These are phyloP conservation scores for Macquaria australasica DNA, from an alignment of 2,113 vertebrate species.

Conservation along the genomic window DNA sequence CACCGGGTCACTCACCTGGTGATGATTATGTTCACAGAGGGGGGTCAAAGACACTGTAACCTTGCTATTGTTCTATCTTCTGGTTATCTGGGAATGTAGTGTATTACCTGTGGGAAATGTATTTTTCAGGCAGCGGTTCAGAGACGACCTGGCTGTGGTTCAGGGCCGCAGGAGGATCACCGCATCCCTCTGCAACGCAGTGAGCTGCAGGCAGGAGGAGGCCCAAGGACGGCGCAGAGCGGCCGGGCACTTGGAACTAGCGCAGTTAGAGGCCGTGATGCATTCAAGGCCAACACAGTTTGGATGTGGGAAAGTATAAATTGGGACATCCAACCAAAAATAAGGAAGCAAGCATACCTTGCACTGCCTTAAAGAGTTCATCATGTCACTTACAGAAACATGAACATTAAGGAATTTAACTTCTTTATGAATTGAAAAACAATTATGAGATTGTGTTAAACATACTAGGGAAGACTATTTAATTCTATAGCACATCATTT, in stretches of 20 bases:
- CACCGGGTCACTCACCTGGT: slow-evolving; percentile 61
- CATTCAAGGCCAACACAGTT: slow-evolving; percentile 4
- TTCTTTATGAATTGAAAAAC: background rate
- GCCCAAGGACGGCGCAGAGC: slow-evolving; percentile 48
- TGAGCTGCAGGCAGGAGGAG: slow-evolving; percentile 35
- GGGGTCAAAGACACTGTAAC: slow-evolving; percentile 77
- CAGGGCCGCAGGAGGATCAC: slow-evolving; percentile 55
- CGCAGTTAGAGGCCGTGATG: slow-evolving; percentile 3
- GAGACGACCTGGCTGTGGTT: slow-evolving; percentile 46
- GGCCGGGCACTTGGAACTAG: background rate
- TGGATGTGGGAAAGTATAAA: background rate
- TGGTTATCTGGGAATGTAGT: slow-evolving; percentile 55
- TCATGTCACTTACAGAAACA: background rate
- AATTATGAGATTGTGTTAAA: background rate
- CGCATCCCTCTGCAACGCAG: slow-evolving; percentile 44
- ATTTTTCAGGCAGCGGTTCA: slow-evolving; percentile 61
- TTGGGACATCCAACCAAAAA: background rate
- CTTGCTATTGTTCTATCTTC: slow-evolving; percentile 80
- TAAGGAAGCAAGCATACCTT: background rate
- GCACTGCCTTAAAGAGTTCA: background rate
- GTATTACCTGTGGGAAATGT: slow-evolving; percentile 75
- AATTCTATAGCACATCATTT: background rate
- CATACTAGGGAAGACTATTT: background rate
- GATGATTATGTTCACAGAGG: slow-evolving; percentile 59
- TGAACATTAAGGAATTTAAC: background rate